Base-by-base conservation (phyloP, 2,888 invertebrate genomes). In the Pollenia amentaria region DNA sequence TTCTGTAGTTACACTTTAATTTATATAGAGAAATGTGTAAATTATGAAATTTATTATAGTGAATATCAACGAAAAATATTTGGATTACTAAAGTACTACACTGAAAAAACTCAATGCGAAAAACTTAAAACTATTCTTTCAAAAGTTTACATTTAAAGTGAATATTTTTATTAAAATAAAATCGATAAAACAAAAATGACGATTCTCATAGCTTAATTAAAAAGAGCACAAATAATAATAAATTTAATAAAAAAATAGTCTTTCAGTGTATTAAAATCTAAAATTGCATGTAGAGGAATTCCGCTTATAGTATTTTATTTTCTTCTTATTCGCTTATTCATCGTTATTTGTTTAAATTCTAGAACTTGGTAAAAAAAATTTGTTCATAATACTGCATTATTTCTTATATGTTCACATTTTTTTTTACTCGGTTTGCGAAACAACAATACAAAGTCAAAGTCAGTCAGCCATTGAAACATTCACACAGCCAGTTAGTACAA, bases 381-480 rank as follows among this genome's bases (percentile, higher is more conserved):
- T 51, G 1, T 42, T 21, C 55, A 11, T 11, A 65, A 69, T 79
- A 69, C 51, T 38, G 48, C 60, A 48, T 46, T 70, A 29, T 42
- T 42, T 62, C 8, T 44, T 40, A 12, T 62, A 60, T 8, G 65
- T 48, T 46, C 18, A 40, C 46, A 65, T 44, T 46, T 51, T 29
- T 11, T 18, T 51, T 16, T 40, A 60, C 53, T 53, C 38, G 18
- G 18, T 67, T 76, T 72, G 69, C 11, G 67, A 55, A 53, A 53
- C 70, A 78, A 69, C 69, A 77, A 60, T 53, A 85, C 81, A 81
- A 85, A 85, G 76, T 85, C 77, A 81, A 81, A 85, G 81, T 77
- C 85, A 85, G 77, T 72, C 55, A 79, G 78, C 73, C 78, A 73
- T 65, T 65, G 64, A 72, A 69, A 14, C 21, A 42, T 73, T 73